Conservation (phyloP, 2,797 vertebrate species). For the Prunella strophiata region DNA sequence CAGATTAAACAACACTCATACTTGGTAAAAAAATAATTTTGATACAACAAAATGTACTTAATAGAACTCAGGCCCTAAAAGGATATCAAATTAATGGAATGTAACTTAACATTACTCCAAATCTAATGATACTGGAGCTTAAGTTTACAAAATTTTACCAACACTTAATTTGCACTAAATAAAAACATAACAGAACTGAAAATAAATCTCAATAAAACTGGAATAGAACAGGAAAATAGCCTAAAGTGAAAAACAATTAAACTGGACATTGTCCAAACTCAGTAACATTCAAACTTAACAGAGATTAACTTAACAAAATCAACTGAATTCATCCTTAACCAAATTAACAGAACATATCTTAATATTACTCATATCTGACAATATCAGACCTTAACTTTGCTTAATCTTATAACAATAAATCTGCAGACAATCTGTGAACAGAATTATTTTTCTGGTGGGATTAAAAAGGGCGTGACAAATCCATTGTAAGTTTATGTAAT, state of each 20-base stretch:
- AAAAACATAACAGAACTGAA: neutral
- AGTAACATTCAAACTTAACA: neutral
- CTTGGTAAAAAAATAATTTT: neutral
- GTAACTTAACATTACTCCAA: neutral
- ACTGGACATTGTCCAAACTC: neutral
- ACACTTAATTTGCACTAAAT: neutral
- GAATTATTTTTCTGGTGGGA: neutral
- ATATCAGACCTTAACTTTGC: neutral
- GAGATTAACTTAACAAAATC: neutral
- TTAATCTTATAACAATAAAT: neutral
- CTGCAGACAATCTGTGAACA: neutral
- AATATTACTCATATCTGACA: neutral
- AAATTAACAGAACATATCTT: neutral
- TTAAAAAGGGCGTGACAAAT: neutral
- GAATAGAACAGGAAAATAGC: neutral
- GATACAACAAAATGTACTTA: neutral
- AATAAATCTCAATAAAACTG: neutral
- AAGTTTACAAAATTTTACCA: neutral
- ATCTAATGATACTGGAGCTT: neutral
- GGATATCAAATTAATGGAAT: neutral
- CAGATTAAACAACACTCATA: neutral
- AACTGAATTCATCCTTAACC: neutral
- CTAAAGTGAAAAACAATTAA: neutral
- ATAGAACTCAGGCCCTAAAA: neutral
- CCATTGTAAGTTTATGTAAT: neutral